Conservation (phyloP, 2,888 invertebrate genomes). For the Molanna angustata region DNA sequence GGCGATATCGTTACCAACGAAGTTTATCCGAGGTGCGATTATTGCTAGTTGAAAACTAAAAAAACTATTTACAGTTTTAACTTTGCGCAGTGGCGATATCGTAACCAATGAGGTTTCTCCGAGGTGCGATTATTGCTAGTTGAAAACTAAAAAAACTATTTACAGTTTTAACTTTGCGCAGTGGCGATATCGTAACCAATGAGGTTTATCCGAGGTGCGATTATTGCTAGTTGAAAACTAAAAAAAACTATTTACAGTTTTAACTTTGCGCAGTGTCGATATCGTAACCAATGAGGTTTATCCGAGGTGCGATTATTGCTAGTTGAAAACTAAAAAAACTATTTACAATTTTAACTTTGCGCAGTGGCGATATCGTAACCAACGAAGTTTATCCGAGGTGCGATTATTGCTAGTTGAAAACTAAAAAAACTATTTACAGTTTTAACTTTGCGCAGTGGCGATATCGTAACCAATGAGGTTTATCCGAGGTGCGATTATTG, state of each 20-base stretch:
- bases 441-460: conserved; percentile 89
- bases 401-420: conserved; percentile 93
- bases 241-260: too few species aligned
- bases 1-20: conserved; percentile 92
- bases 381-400: conserved; percentile 87
- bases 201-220: conserved; percentile 86
- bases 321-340: conserved; percentile 93
- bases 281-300: conserved; percentile 90
- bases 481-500: conserved; percentile 88
- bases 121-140: conserved; percentile 91
- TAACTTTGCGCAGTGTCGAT: conserved; percentile 90
- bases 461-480: conserved; percentile 91
- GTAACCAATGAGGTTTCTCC: conserved; percentile 89
- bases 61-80: too few species aligned
- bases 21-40: conserved; percentile 85
- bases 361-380: conserved; percentile 92
- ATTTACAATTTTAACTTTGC: conserved; percentile 87
- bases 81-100: conserved; percentile 93
- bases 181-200: conserved; percentile 91
- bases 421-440: too few species aligned
- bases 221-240: conserved; percentile 94
- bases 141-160: too few species aligned
- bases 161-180: conserved; percentile 90
- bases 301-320: conserved; percentile 90
- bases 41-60: conserved; percentile 94